These are phyloP conservation scores for Heliocidaris tuberculata DNA, from an alignment of 35 echinoderm and acorn worm genomes.

Conservation along the genomic window DNA sequence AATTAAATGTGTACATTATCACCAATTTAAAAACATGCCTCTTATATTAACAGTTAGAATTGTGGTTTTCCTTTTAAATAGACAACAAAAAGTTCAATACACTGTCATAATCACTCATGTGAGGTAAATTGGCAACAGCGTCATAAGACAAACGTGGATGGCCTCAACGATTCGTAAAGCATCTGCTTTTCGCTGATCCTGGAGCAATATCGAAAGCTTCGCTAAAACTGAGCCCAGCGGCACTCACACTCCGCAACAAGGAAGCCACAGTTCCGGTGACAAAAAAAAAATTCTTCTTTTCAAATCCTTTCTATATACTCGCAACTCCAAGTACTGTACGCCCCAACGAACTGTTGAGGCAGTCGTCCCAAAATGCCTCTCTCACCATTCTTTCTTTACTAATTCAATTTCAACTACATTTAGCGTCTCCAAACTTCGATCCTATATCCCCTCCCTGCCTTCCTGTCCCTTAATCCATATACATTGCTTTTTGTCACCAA, in stretches of 20 bases:
- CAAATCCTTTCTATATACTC: background rate
- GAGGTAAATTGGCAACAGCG: background rate
- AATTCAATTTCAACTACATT: conserved; percentile 13
- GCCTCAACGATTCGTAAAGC: background rate
- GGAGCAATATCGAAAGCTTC: background rate
- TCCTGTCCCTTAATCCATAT: background rate
- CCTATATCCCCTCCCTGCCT: background rate
- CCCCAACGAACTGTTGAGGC: background rate
- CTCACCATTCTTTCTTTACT: background rate
- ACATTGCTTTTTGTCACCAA: background rate
- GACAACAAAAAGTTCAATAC: background rate
- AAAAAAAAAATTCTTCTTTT: background rate
- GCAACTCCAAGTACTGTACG: background rate
- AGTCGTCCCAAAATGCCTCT: background rate
- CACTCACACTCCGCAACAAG: background rate
- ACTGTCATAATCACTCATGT: background rate
- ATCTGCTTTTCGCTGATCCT: conserved; percentile 1
- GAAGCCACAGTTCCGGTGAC: background rate
- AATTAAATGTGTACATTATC: too few relatives aligned
- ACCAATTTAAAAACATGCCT: too few relatives aligned
- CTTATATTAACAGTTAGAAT: too few relatives aligned
- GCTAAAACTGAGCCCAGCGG: background rate
- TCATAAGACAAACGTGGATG: background rate
- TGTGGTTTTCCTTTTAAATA: background rate
- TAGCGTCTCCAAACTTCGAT: conserved; percentile 10